These are phyloP conservation scores for Coilia nasus DNA, from an alignment of 2,797 vertebrate species.

Conservation along the genomic window DNA sequence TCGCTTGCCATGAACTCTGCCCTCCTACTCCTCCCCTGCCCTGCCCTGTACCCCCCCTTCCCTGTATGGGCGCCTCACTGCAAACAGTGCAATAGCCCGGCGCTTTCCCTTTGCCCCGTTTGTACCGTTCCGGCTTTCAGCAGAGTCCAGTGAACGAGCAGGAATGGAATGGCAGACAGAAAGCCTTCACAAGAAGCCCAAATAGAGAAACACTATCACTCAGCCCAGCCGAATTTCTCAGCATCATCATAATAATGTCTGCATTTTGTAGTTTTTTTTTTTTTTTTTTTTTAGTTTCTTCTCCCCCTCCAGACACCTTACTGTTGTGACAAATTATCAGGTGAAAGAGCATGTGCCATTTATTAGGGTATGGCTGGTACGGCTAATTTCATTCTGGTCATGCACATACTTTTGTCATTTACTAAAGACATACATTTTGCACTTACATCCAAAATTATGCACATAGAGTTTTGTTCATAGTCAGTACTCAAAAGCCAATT, in stretches of 20 bases:
- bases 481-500: constrained; percentile 48
- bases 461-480: constrained; percentile 55
- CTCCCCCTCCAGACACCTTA: neutral
- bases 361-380: constrained; percentile 51
- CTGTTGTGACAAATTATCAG: constrained; percentile 55
- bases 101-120: constrained; percentile 51
- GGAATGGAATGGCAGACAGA: constrained; percentile 52
- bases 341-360: constrained; percentile 61
- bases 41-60: neutral
- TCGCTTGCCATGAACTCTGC: constrained; percentile 78
- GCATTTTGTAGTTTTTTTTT: constrained; percentile 60
- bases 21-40: constrained; percentile 44
- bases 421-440: constrained; percentile 69
- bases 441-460: constrained; percentile 63
- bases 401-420: constrained; percentile 64
- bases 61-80: constrained; percentile 26
- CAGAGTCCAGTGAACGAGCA: constrained; percentile 58
- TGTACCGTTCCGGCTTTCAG: constrained; percentile 60
- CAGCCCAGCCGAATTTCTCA: constrained; percentile 52
- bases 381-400: constrained; percentile 57
- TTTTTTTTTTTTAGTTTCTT: constrained; percentile 36
- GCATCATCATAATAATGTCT: constrained; percentile 56
- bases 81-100: constrained; percentile 62
- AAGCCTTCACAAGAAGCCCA: constrained; percentile 55
- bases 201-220: constrained; percentile 58